Evolutionary conservation across 2,797 vertebrate species (phyloP).

Genomic region (Eidolon dupreanum): DNA sequence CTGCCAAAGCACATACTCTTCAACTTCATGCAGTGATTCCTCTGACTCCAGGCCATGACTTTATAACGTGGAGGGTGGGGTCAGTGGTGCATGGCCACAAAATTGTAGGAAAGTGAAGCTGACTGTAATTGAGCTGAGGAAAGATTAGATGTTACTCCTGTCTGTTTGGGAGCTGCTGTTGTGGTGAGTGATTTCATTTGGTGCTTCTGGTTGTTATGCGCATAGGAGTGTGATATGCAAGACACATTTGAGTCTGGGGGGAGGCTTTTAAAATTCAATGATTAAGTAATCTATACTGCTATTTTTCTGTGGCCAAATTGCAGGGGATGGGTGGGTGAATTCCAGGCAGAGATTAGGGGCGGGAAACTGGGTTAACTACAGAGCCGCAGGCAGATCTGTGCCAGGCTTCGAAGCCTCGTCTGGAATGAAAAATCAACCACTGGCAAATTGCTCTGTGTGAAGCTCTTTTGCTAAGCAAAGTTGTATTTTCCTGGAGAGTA

Average conservation of each 20-base stretch:
- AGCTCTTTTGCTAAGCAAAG: conserved; percentile 59
- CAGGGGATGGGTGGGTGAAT: conserved; percentile 17
- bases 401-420: conserved; percentile 32
- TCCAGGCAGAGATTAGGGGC: conserved; percentile 7
- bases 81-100: conserved; percentile 1
- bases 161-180: neutral
- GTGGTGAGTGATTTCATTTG: conserved; percentile 56
- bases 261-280: conserved; percentile 25
- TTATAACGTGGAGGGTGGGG: conserved; percentile 36
- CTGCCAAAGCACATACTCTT: neutral
- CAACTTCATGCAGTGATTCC: neutral
- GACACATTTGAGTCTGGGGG: neutral
- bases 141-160: conserved; percentile 61
- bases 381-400: conserved; percentile 26
- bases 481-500: conserved; percentile 71
- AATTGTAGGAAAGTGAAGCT: conserved; percentile 60
- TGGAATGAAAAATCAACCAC: conserved; percentile 55
- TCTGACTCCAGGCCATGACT: conserved; percentile 49
- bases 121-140: conserved; percentile 55
- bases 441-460: conserved; percentile 61
- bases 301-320: neutral
- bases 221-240: neutral
- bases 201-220: neutral
- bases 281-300: neutral
- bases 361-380: neutral